Conservation (phyloP, 2,797 vertebrate genomes). For the Girardinus metallicus region DNA sequence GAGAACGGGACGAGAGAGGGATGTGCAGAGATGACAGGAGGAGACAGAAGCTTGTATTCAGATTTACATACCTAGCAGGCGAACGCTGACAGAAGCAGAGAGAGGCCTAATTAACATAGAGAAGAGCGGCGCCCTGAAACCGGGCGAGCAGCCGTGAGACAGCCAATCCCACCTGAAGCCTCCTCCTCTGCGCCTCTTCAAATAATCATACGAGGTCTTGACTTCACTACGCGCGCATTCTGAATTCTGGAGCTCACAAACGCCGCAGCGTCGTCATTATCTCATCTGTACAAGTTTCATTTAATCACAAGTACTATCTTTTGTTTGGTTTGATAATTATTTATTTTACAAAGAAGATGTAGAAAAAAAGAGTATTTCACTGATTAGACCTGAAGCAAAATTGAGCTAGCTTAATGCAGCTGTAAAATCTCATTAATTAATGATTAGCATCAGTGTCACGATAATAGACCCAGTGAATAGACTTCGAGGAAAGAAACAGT, state of each 20-base stretch:
- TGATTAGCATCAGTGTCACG: neutral
- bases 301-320: neutral
- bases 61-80: slow-evolving; percentile 54
- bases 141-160: slow-evolving; percentile 40
- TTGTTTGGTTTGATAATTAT: slow-evolving; percentile 13
- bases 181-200: slow-evolving; percentile 14
- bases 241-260: slow-evolving; percentile 21
- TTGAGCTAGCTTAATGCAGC: neutral
- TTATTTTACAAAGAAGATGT: neutral
- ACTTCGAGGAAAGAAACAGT: neutral
- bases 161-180: slow-evolving; percentile 44
- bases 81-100: slow-evolving; percentile 33
- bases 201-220: slow-evolving; percentile 40
- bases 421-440: neutral
- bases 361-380: neutral
- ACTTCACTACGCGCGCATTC: slow-evolving; percentile 9
- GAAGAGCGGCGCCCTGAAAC: slow-evolving; percentile 42
- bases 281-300: slow-evolving; percentile 1
- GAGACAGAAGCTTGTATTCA: slow-evolving; percentile 52
- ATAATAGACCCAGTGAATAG: neutral
- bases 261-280: slow-evolving; percentile 16
- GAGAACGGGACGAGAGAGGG: slow-evolving; percentile 1
- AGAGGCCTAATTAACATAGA: slow-evolving; percentile 68
- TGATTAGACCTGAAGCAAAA: neutral
- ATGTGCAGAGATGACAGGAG: slow-evolving; percentile 31